Evolutionary conservation across 2,888 invertebrate species (phyloP).

Genomic region (Achlya flavicornis): DNA sequence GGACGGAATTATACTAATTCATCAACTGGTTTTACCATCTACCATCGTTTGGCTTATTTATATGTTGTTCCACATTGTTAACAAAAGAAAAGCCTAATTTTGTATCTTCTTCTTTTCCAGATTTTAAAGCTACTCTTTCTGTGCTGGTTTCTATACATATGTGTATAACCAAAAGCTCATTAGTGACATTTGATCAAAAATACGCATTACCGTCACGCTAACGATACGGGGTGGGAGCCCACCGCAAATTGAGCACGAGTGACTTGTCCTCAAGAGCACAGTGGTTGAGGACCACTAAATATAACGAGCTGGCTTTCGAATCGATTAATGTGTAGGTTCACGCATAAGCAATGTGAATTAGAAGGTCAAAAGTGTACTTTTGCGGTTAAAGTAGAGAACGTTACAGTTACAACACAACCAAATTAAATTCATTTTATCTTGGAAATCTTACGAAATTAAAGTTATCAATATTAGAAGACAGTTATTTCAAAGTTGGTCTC

Average conservation of each 20-base stretch:
- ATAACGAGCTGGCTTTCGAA: conserved; percentile 39
- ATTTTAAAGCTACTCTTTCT: neutral
- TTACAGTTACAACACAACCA: too few relatives aligned
- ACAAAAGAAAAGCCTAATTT: too few relatives aligned
- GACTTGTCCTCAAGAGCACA: conserved; percentile 60
- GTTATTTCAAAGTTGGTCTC: neutral
- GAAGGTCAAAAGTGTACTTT: neutral
- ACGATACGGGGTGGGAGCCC: conserved; percentile 39
- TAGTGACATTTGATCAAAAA: conserved; percentile 33
- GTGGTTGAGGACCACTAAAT: conserved; percentile 50
- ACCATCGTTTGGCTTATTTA: neutral
- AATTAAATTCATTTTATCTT: too few relatives aligned
- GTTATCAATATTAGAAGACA: too few relatives aligned
- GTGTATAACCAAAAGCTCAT: conserved; percentile 27
- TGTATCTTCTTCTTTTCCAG: neutral
- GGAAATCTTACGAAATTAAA: too few relatives aligned
- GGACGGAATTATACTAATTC: neutral
- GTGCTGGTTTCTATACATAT: neutral
- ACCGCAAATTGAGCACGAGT: conserved; percentile 52
- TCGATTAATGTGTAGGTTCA: conserved; percentile 15
- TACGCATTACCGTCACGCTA: conserved; percentile 42
- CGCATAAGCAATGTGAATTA: too few relatives aligned
- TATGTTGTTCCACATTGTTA: neutral
- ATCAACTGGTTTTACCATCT: neutral
- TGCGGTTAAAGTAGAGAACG: too few relatives aligned